Percentiles rank a stretch among this genome's conserved stretches.
These are phyloP conservation scores for Drosophila formosana DNA, from an alignment of 2,888 invertebrate genomes.

Conservation along the genomic window DNA sequence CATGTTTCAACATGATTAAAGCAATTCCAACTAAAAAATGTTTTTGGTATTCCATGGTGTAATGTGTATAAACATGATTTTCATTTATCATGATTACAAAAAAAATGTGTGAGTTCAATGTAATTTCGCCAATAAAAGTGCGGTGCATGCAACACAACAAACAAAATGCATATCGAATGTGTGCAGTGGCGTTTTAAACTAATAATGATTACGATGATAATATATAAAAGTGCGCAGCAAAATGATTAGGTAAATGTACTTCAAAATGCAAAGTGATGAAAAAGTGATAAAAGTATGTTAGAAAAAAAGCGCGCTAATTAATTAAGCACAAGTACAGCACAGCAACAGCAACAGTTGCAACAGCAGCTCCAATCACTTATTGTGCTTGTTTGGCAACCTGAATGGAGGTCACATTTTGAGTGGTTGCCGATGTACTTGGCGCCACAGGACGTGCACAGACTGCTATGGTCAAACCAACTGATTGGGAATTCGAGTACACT, in stretches of 20 bases:
- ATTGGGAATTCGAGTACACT: constrained; percentile 12
- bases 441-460: constrained; percentile 19
- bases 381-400: neutral
- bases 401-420: neutral
- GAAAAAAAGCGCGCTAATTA: constrained; percentile 6
- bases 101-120: constrained; percentile 1
- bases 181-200: constrained; percentile 32
- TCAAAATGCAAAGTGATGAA: neutral
- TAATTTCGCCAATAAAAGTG: constrained; percentile 25
- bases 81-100: constrained; percentile 14
- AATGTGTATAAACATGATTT: constrained; percentile 16
- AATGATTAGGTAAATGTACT: neutral
- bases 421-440: neutral
- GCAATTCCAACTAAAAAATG: constrained; percentile 23
- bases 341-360: constrained; percentile 24
- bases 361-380: neutral
- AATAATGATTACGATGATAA: constrained; percentile 33
- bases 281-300: constrained; percentile 5
- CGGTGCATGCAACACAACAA: constrained; percentile 40
- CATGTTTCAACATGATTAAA: constrained; percentile 59
- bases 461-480: constrained; percentile 19
- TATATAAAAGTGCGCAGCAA: constrained; percentile 5
- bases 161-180: constrained; percentile 31
- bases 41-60: constrained; percentile 4
- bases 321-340: constrained; percentile 6